Base-by-base conservation (phyloP, 2,797 vertebrate genomes). In the Gallinago nigripennis region DNA sequence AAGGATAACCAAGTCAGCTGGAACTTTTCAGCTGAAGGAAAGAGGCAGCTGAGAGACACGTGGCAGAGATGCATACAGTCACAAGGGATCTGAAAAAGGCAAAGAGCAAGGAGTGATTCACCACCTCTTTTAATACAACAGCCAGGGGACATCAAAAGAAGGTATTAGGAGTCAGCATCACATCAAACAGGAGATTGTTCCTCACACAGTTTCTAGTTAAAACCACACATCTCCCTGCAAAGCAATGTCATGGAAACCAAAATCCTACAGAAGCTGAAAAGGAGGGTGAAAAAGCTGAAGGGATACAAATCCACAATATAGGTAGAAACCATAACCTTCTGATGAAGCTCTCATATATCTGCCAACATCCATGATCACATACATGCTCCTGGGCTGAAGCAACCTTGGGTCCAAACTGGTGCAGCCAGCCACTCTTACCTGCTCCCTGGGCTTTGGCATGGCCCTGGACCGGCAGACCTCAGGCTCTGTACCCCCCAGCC, bases 181-280 rank as follows among this genome's bases (percentile, higher is more conserved):
- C 25, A 58, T 27, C 63, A 46, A 88, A 69, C 30, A 76, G 37
- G 63, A 79, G 28, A 69, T 7, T 5, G 54, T 35, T 88, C 24
- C 23, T 76, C 1, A 0, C 28, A 51, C 20, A 64, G 43, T 43
- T 60, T 63, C 12, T 16, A 88, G 43, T 27, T 46, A 84, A 86
- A 87, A 69, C n/a, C 69, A 68, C 73, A 48, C 39, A 56, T 12
- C 17, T 78, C 39, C n/a, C 51, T 76, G 30, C 30, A 91, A 94
- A 84, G 27, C 35, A 92, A 28, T 10, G 37, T 56, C 78, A 92
- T 23, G 39, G 66, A 73, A 95, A 91, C 19, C 35, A 89, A 93
- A 86, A 84, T 20, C 56, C 27, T 69, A 35, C 7, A 0, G 46
- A 25, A 85, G 3, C 21, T 70, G 41, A 90, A 5, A 2, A 85